Conservation (phyloP, 2,797 vertebrate genomes). For the Pseudochirops cupreus region DNA sequence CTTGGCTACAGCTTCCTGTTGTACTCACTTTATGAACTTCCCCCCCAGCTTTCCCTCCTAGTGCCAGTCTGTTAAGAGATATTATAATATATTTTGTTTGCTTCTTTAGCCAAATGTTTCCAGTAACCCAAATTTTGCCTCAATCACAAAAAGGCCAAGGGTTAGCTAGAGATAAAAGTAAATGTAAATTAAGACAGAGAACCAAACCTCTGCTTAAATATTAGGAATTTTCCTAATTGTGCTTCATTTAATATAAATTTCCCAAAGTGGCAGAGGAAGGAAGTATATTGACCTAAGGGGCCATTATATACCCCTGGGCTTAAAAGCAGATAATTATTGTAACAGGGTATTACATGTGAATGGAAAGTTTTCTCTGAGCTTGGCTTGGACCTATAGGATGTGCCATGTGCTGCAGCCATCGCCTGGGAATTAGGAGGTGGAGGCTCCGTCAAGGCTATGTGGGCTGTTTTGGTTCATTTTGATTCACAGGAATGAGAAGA, state of each 20-base stretch:
- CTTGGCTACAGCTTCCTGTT: too few species aligned
- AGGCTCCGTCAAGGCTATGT: not conserved
- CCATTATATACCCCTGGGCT: not conserved
- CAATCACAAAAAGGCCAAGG: not conserved
- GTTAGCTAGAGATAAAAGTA: not conserved
- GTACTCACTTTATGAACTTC: too few species aligned
- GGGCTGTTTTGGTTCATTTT: not conserved
- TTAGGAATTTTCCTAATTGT: not conserved
- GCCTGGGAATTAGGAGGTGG: not conserved
- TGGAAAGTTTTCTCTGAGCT: not conserved
- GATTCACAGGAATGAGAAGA: not conserved
- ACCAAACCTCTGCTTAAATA: not conserved
- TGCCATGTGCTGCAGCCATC: not conserved
- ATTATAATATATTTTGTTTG: not conserved
- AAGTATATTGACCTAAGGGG: not conserved
- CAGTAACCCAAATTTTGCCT: not conserved
- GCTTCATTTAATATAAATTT: not conserved
- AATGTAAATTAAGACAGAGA: not conserved
- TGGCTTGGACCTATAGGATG: not conserved
- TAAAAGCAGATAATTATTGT: not conserved
- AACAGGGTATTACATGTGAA: not conserved
- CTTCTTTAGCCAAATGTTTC: not conserved
- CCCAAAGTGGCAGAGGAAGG: not conserved
- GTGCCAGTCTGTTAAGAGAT: too few species aligned
- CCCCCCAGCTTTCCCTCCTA: too few species aligned